Evolutionary conservation across 2,113 vertebrate species (phyloP).

Genomic region (Tachuris rubrigastra): DNA sequence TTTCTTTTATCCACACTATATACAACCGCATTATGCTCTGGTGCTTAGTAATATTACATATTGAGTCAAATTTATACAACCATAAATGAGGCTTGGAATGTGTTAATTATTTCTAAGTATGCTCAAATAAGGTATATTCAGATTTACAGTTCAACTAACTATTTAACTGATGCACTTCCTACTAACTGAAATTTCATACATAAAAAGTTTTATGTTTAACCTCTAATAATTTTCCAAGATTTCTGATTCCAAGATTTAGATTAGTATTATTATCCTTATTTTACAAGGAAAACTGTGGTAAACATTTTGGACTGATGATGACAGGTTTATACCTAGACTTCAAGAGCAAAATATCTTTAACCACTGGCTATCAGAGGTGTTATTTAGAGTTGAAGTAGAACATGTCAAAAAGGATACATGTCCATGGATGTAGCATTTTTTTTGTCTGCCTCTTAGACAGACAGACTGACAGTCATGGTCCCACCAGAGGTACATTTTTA

Average conservation of each 20-base stretch:
- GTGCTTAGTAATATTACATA: not conserved
- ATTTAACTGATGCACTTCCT: not conserved
- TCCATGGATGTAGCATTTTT: not conserved
- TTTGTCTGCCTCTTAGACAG: not conserved
- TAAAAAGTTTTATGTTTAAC: not conserved
- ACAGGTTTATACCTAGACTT: not conserved
- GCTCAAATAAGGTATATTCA: not conserved
- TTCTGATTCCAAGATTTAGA: not conserved
- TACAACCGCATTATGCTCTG: not conserved
- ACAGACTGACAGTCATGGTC: no score
- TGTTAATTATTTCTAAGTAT: not conserved
- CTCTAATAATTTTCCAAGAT: not conserved
- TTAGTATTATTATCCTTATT: not conserved
- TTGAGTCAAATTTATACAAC: not conserved
- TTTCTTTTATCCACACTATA: not conserved
- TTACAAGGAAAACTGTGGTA: not conserved
- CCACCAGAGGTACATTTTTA: not conserved
- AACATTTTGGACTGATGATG: fast-evolving
- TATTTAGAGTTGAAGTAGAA: not conserved
- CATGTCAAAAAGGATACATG: not conserved
- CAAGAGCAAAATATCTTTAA: not conserved
- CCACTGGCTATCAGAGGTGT: not conserved
- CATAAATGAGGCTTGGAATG: fast-evolving
- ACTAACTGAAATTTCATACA: not conserved
- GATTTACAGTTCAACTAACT: not conserved